Evolutionary conservation across 2,113 vertebrate genomes (phyloP), one percentile per base, ranked within the genome.

Genomic region (Menura novaehollandiae): DNA sequence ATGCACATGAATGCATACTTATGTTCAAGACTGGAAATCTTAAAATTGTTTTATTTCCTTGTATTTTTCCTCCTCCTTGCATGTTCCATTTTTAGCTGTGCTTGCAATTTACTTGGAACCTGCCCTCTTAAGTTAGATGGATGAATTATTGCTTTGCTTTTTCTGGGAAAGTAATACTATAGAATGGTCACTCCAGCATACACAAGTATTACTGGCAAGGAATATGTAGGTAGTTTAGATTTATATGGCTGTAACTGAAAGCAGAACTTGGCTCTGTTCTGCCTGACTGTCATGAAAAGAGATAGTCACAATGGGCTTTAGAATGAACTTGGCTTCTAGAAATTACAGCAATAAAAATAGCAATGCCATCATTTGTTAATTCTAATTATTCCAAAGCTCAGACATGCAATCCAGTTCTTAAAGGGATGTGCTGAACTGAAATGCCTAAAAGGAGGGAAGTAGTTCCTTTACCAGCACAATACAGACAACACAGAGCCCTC

Each of bases 261-360:
- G 81, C 93, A 97, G 94, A 94, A 93, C 71, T 95, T 95, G 89
- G 85, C 88, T 68, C 8, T 83, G 46, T 80, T 89, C 71, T 94
- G 74, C 87, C 78, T 96, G 81, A 93, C 78, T 93, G 71, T 93
- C 92, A 93, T 77, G 94, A 90, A 96, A 96, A 96, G 93, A 83
- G 89, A 97, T 96, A 96, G 91, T 89, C 95, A 97, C 96, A 81
- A 75, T 2, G 89, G 95, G 80, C 89, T 95, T 95, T 87, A 81
- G 64, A 56, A 91, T 75, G 76, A 95, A 94, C 49, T 62, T 96
- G 91, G 84, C 80, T 95, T 37, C 60, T 75, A 96, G 89, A 95
- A 96, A 89, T 81, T 49, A 67, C 6, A 10, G 56, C 60, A 93
- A 85, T 89, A 92, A 96, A 96, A 95, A 93, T 85, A 96, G 77